Evolutionary conservation across 2,888 invertebrate species (phyloP).

Genomic region (Corbicula japonica): DNA sequence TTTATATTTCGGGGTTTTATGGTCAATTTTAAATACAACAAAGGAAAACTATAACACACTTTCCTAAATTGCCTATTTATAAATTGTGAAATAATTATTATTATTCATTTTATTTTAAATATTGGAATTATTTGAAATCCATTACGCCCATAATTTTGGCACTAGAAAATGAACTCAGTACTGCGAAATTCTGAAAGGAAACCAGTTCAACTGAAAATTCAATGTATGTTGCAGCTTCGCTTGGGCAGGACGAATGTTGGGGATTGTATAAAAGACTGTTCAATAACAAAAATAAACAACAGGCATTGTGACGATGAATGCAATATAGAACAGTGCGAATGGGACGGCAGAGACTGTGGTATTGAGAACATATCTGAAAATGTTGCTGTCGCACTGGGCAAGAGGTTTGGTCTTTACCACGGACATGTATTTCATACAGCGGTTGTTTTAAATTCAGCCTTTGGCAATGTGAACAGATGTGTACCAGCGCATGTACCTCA

Average conservation of each 20-base stretch:
- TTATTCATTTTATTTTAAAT: not conserved
- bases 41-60: too few species aligned
- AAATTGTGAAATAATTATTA: not conserved
- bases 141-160: not conserved
- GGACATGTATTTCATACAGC: not conserved
- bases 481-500: constrained; percentile 5
- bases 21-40: too few species aligned
- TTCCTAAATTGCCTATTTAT: too few species aligned
- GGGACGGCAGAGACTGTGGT: constrained; percentile 2
- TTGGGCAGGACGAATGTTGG: not conserved
- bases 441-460: not conserved
- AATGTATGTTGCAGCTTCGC: not conserved
- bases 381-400: not conserved
- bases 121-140: not conserved
- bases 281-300: not conserved
- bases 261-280: not conserved
- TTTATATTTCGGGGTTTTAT: too few species aligned
- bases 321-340: constrained; percentile 1
- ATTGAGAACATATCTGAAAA: not conserved
- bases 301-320: not conserved
- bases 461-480: not conserved
- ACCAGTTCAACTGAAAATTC: too few species aligned
- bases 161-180: too few species aligned
- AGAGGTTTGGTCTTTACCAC: not conserved
- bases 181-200: not conserved